Percentiles rank a stretch among this genome's conserved stretches.
Conservation (phyloP, 2,888 invertebrate genomes). For the Cheilosia scutellata region DNA sequence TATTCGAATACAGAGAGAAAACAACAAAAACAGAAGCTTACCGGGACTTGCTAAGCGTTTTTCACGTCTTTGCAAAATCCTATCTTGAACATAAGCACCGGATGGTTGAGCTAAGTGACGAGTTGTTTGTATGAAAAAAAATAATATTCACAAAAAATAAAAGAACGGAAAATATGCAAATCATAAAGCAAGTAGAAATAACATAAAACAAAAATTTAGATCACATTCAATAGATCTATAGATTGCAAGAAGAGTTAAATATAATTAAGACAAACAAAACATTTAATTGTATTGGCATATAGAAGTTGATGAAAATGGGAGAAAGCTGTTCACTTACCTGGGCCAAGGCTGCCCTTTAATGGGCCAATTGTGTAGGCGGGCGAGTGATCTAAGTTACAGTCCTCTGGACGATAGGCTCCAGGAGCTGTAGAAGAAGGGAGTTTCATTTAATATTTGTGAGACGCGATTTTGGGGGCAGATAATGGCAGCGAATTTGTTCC, state of each 20-base stretch:
- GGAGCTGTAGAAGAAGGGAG: conserved; percentile 84
- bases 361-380: conserved; percentile 86
- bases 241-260: neutral
- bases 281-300: neutral
- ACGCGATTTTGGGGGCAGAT: neutral
- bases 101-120: conserved; percentile 77
- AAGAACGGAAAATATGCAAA: neutral
- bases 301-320: conserved; percentile 23
- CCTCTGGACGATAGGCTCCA: conserved; percentile 87
- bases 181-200: conserved; percentile 18
- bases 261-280: conserved; percentile 32
- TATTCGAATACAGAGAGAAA: neutral
- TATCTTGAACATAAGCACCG: conserved; percentile 83
- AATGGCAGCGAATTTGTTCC: neutral
- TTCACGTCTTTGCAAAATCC: conserved; percentile 83
- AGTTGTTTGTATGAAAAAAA: conserved; percentile 34
- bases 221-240: conserved; percentile 30
- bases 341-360: conserved; percentile 82
- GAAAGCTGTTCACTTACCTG: conserved; percentile 79
- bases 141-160: conserved; percentile 41
- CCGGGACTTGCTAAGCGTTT: conserved; percentile 83
- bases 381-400: conserved; percentile 82
- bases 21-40: conserved; percentile 78
- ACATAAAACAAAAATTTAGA: conserved; percentile 20
- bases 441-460: conserved; percentile 7